A percentile compares a stretch with the other conserved stretches of the same genome.
Conservation (phyloP, 2,888 invertebrate species). For the Seira ritae region DNA sequence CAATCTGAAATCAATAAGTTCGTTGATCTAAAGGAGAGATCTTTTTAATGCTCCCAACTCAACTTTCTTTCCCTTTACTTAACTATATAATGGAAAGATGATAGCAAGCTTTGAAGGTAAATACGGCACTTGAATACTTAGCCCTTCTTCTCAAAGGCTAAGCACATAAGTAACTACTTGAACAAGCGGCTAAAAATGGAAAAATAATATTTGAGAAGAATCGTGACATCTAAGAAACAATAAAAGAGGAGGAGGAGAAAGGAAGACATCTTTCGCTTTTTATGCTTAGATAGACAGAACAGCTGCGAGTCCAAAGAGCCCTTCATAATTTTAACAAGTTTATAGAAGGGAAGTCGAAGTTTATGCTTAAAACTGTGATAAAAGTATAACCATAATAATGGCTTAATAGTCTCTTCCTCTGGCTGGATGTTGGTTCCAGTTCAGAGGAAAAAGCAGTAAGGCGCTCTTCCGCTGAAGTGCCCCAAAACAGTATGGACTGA, state of each 20-base stretch:
- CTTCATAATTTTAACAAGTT: background rate
- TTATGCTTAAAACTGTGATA: slow-evolving; percentile 1
- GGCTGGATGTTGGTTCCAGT: background rate
- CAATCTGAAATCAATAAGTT: slow-evolving; percentile 55
- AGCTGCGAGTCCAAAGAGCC: background rate
- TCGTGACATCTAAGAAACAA: background rate
- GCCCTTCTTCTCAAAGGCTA: too few relatives aligned
- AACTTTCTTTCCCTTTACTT: background rate
- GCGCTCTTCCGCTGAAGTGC: background rate
- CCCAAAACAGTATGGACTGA: background rate
- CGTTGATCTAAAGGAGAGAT: slow-evolving; percentile 49
- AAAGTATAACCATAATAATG: slow-evolving; percentile 26
- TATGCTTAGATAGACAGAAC: background rate
- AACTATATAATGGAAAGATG: too few relatives aligned
- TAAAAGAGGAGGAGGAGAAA: too few relatives aligned
- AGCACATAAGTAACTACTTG: too few relatives aligned
- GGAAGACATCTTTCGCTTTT: background rate
- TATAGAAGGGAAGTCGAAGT: background rate
- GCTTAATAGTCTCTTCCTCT: slow-evolving; percentile 34
- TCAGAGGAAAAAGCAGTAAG: background rate
- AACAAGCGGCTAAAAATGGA: too few relatives aligned
- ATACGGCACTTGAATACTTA: too few relatives aligned
- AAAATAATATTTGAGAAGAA: background rate
- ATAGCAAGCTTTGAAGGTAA: too few relatives aligned
- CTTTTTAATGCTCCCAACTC: slow-evolving; percentile 36